phyloP scores from a whole-genome alignment of 2,888 invertebrate species.

The Stegana nigrithorax region DNA sequence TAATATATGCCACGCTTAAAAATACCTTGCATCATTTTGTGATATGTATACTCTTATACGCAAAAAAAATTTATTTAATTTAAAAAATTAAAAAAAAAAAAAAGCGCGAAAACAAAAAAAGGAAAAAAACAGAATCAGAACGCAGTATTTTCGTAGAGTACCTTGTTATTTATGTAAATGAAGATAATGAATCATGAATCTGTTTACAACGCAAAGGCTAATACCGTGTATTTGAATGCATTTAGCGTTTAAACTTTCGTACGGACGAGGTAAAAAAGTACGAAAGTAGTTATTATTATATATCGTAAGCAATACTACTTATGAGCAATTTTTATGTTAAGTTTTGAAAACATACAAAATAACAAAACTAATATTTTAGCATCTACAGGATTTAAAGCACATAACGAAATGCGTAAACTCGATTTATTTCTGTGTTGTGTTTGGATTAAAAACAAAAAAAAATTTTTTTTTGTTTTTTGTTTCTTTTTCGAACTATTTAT shows the following conservation, averaged over 20 bases:
- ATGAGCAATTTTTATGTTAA: conserved; percentile 6
- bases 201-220: background rate
- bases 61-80: background rate
- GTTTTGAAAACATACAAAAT: background rate
- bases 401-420: background rate
- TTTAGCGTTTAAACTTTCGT: background rate
- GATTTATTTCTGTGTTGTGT: background rate
- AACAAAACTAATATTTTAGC: background rate
- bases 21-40: conserved; percentile 19
- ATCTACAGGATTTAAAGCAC: background rate
- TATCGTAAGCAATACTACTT: conserved; percentile 9
- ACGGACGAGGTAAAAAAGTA: background rate
- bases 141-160: conserved; percentile 13
- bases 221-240: background rate
- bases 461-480: background rate
- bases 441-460: background rate
- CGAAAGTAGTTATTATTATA: background rate
- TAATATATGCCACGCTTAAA: conserved; percentile 8
- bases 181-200: background rate
- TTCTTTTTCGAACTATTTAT: too few species aligned
- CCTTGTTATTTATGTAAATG: background rate
- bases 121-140: background rate
- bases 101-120: background rate
- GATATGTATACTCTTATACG: conserved; percentile 11
- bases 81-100: too few species aligned